Base-by-base conservation (phyloP, 2,888 invertebrate species). In the Cephus sareptanus region DNA sequence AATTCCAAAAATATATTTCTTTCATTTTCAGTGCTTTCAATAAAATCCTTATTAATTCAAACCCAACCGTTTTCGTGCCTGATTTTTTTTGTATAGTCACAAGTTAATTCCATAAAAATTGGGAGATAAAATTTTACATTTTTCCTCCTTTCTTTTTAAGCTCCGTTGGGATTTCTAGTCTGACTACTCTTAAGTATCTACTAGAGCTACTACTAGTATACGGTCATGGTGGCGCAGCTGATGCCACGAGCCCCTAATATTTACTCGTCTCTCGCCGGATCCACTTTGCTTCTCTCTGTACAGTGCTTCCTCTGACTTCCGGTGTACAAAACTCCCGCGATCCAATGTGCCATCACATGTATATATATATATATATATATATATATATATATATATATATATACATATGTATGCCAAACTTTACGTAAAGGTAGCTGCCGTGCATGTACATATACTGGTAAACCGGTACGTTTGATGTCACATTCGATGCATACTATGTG, bases 251-350 rank as follows among this genome's bases (percentile, higher is more conserved):
- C 80, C 82, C 82, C 81, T 82, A 84, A 84, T 84, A 84, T 84
- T 84, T 84, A 83, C 83, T 82, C 81, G 83, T 82, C 83, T 83
- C 83, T 82, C 82, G 79, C 80, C 80, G 82, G 77, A 82, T 81
- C 81, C 80, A 83, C 83, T 81, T 81, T 76, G 75, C 79, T 40
- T 56, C 56, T 56, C 56, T 56, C 56, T 56, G 23, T 56, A 71
- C 30, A 71, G 31, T 34, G 71, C 31, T 71, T 71, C 71, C 30
- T 71, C 34, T 34, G 79, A 78, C 78, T 79, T 77, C 75, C 78
- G 79, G 75, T 75, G 73, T 76, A 75, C 77, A 69, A 76, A 83
- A 82, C 83, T 83, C 81, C 83, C 81, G 82, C 79, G 80, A 74
- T 56, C 6, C 23, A 56, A 23, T 23, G 56, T 56, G 56, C 56